Conservation (phyloP, 2,113 vertebrate species). For the Rhegmatorhina hoffmannsi region DNA sequence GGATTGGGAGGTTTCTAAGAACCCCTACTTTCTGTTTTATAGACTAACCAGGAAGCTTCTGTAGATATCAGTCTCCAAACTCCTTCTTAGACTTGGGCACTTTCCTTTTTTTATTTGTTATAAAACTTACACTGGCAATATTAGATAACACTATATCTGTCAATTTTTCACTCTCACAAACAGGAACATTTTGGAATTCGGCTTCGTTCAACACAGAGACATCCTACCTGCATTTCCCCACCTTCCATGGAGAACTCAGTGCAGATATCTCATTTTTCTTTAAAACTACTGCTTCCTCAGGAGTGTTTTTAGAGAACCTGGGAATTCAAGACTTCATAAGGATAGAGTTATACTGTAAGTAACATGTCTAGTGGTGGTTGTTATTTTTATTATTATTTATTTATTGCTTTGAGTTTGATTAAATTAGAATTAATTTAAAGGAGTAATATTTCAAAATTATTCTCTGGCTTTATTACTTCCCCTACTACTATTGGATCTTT, state of each 20-base stretch:
- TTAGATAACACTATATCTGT: neutral
- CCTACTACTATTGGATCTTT: neutral
- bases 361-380: neutral
- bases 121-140: neutral
- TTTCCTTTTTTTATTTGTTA: neutral
- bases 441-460: neutral
- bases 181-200: slow-evolving; percentile 95
- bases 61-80: neutral
- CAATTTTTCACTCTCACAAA: neutral
- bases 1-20: neutral
- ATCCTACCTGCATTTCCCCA: slow-evolving; percentile 96
- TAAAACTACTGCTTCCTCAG: slow-evolving; percentile 91
- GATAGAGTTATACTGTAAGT: slow-evolving; percentile 94
- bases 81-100: neutral
- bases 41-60: neutral
- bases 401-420: neutral
- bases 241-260: slow-evolving; percentile 93
- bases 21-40: neutral
- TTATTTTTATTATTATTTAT: neutral
- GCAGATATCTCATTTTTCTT: slow-evolving; percentile 96
- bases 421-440: neutral
- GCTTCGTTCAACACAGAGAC: slow-evolving; percentile 93
- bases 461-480: neutral
- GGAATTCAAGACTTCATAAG: slow-evolving; percentile 97
- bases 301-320: slow-evolving; percentile 95